Conservation (phyloP, 2,113 vertebrate genomes). For the Lampris incognitus region DNA sequence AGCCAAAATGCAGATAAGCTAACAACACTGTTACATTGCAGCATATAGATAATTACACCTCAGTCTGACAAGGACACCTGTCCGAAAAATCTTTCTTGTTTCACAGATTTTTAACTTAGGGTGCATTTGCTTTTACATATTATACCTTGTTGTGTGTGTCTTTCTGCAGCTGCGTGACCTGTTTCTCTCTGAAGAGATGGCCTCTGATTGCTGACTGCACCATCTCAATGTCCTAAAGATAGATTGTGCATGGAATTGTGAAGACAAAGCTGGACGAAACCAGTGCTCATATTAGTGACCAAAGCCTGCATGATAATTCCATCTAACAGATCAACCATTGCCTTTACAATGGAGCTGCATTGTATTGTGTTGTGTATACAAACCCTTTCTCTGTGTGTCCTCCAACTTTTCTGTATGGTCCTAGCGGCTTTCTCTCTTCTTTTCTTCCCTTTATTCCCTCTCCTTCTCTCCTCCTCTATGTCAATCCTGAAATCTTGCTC, state of each 20-base stretch:
- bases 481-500: background rate
- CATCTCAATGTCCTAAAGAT: conserved; percentile 75
- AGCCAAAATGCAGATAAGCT: too few species aligned
- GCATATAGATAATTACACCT: too few species aligned
- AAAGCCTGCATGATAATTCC: conserved; percentile 12
- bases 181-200: conserved; percentile 80
- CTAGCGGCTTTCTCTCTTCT: conserved; percentile 75
- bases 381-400: conserved; percentile 79
- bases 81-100: too few species aligned
- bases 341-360: background rate
- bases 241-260: background rate
- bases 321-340: conserved; percentile 14
- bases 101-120: background rate
- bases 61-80: too few species aligned
- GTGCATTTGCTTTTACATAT: background rate
- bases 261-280: conserved; percentile 5
- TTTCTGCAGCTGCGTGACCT: conserved; percentile 60
- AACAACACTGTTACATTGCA: too few species aligned
- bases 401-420: conserved; percentile 85
- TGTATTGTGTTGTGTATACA: conserved; percentile 11
- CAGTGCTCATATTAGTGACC: background rate
- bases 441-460: background rate
- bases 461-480: background rate
- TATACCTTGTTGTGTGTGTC: conserved; percentile 57
- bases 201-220: conserved; percentile 88